Evolutionary conservation across 1,140 invertebrate genomes (phyloP).

Genomic region (Drosophila eugracilis): DNA sequence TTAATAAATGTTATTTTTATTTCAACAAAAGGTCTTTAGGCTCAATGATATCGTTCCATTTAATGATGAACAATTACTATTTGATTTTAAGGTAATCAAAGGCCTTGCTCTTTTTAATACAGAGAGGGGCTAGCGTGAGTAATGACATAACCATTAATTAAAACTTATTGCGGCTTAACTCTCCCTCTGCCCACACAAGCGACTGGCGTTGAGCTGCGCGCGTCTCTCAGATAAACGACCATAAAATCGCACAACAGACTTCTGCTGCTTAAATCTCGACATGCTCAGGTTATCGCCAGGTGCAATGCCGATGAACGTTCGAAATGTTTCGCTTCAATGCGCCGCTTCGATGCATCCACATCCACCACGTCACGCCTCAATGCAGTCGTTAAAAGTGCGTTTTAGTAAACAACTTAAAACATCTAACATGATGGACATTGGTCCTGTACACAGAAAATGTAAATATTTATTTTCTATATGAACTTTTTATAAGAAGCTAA

Average conservation of each 20-base stretch:
- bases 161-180: conserved; percentile 44
- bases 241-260: conserved; percentile 26
- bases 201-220: conserved; percentile 19
- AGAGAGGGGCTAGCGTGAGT: conserved; percentile 6
- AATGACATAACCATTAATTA: conserved; percentile 71
- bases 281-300: conserved; percentile 53
- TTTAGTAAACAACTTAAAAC: conserved; percentile 23
- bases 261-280: conserved; percentile 41
- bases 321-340: conserved; percentile 35
- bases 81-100: not conserved
- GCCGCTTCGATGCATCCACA: conserved; percentile 19
- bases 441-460: not conserved
- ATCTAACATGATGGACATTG: not conserved
- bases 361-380: conserved; percentile 30
- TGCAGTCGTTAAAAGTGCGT: conserved; percentile 41
- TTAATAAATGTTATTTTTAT: not conserved
- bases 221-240: conserved; percentile 53
- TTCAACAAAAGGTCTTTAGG: too few relatives aligned
- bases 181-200: conserved; percentile 21
- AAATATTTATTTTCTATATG: not conserved
- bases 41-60: not conserved
- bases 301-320: conserved; percentile 32
- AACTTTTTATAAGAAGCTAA: not conserved
- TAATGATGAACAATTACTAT: not conserved
- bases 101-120: not conserved